Evolutionary conservation across 2,888 invertebrate species (phyloP).

Genomic region (Rhimphoctona megacephalus): DNA sequence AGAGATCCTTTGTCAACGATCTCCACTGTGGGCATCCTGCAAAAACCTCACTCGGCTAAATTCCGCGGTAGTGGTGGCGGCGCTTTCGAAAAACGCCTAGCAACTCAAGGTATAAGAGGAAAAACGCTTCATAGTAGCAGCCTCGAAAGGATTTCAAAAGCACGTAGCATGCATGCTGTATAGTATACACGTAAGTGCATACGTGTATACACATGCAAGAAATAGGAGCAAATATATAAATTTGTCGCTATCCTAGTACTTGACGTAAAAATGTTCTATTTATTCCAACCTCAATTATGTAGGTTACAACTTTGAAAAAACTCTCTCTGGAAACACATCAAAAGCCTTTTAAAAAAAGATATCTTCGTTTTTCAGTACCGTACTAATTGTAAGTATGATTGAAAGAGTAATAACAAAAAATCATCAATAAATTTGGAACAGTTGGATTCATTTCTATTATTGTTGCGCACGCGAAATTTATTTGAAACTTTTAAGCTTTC

Average conservation of each 20-base stretch:
- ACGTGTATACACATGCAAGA: neutral
- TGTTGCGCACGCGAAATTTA: no score
- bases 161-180: neutral
- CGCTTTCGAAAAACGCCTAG: slow-evolving; percentile 60
- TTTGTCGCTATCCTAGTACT: neutral
- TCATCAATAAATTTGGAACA: no score
- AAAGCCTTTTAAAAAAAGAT: neutral
- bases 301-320: neutral
- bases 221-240: neutral
- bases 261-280: neutral
- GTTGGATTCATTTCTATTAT: no score
- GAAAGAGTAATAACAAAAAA: neutral
- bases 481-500: no score
- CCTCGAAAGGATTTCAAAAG: slow-evolving; percentile 47
- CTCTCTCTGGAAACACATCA: neutral
- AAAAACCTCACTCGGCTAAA: slow-evolving; percentile 59
- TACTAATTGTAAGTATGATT: neutral
- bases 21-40: slow-evolving; percentile 35
- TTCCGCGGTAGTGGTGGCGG: slow-evolving; percentile 55
- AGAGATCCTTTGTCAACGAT: slow-evolving; percentile 63
- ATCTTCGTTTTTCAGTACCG: neutral
- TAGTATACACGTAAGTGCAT: neutral
- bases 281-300: neutral
- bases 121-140: slow-evolving; percentile 45
- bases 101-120: slow-evolving; percentile 24